Conservation (phyloP, 2,888 invertebrate species). For the Argyresthia albistria region DNA sequence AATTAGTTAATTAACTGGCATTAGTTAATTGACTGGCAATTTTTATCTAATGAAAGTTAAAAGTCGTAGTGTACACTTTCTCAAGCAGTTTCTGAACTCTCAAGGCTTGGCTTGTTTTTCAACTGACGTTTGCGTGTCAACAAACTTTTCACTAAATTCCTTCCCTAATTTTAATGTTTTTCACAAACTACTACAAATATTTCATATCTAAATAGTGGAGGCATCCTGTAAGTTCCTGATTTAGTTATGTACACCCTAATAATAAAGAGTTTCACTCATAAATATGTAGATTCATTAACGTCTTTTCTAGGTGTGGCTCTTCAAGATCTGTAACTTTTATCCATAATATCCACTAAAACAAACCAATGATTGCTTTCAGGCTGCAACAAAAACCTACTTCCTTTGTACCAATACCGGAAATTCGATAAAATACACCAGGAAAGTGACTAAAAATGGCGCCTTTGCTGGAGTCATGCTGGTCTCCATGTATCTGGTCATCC, state of each 20-base stretch:
- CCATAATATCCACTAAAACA: not conserved
- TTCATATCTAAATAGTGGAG: no score
- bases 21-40: no score
- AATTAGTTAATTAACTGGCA: no score
- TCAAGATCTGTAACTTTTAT: not conserved
- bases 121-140: not conserved
- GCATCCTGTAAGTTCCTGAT: not conserved
- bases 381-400: no score
- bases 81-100: no score
- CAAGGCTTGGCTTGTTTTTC: no score
- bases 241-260: not conserved
- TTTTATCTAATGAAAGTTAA: no score
- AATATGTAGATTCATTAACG: not conserved
- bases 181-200: no score
- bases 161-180: no score
- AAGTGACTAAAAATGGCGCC: constrained; percentile 71
- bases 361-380: not conserved
- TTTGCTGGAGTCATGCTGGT: constrained; percentile 84
- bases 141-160: not conserved
- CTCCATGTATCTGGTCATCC: constrained; percentile 89
- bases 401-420: not conserved
- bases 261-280: not conserved
- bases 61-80: no score
- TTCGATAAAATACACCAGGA: not conserved
- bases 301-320: constrained; percentile 14